A percentile compares a stretch with the other conserved stretches of the same genome.
Evolutionary conservation across 2,113 vertebrate species (phyloP).

Genomic region (Vombatus ursinus): DNA sequence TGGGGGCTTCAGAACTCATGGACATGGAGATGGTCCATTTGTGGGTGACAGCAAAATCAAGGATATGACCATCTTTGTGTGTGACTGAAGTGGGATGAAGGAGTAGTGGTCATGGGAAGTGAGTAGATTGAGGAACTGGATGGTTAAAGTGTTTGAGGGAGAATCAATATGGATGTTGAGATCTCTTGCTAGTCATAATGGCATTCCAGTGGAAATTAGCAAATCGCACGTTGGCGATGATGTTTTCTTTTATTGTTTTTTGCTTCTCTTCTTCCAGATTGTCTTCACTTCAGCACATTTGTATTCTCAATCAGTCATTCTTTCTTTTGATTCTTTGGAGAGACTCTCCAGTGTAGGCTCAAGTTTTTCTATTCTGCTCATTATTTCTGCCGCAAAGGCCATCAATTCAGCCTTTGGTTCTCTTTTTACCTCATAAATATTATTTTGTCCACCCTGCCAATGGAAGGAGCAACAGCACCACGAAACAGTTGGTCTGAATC

Average conservation of each 20-base stretch:
- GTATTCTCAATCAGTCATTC: background rate
- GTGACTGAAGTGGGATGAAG: background rate
- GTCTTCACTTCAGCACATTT: background rate
- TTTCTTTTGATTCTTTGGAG: background rate
- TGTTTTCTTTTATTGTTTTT: background rate
- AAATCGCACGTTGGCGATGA: background rate
- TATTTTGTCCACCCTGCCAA: background rate
- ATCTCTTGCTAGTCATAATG: background rate
- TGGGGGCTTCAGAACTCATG: background rate
- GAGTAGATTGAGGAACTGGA: background rate
- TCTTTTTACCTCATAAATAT: background rate
- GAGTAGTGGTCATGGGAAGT: background rate
- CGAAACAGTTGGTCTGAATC: constrained; percentile 16
- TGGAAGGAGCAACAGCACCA: background rate
- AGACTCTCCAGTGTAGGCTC: background rate
- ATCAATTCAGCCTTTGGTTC: background rate
- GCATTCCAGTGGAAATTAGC: background rate
- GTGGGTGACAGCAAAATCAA: background rate
- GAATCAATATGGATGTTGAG: background rate
- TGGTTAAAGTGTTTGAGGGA: background rate
- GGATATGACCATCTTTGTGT: background rate
- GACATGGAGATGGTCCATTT: background rate
- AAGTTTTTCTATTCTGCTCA: background rate
- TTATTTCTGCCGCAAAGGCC: background rate
- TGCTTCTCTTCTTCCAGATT: background rate